Base-by-base conservation (phyloP, 2,888 invertebrate genomes). In the Trissoscelio sp. region DNA sequence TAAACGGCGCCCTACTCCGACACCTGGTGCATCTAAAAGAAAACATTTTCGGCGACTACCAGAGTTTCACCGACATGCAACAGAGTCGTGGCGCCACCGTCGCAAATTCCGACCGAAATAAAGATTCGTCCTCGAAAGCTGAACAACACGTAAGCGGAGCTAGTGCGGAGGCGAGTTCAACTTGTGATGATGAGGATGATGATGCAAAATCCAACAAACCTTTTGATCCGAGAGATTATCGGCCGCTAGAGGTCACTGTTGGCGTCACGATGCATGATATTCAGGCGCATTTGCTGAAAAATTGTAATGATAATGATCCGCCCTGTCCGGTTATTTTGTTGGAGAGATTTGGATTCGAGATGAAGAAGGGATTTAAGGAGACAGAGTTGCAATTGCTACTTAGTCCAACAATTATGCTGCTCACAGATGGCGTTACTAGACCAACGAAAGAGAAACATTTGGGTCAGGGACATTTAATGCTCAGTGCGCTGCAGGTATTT, bases 41-140 rank as follows among this genome's bases (percentile, higher is more conserved):
- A 92, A 99, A 99, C 89, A 97, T 99, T 84, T 98, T 99, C 90
- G 99, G 99, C 0, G 98, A 98, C 91, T 97, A 98, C 92, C 98
- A 99, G 92, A 94, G 94, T 20, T 98, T 98, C 88, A 97, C 97
- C 0, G 98, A 98, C 87, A 98, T 98, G 96, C 96, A 96, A 86
- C 94, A 95, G 85, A 92, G 92, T 9, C 92, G 92, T 87, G 89
- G 90, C 6, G 92, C 94, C 0, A 93, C 92, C 3, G 90, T 92
- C 31, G 53, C 60, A 0, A 83, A 84, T 80, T 34, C 89, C 79
- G 87, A 92, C 37, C 85, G 89, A 84, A 87, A 83, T 83, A 88
- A 91, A 64, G 88, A 89, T 1, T 3, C 22, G 51, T 87, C 90
- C 86, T 31, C 91, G 88, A 81, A 92, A 89, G 4, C 46, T 6